These are phyloP conservation scores for Nomada lathburiana DNA, from an alignment of 2,888 invertebrate genomes.

Conservation along the genomic window DNA sequence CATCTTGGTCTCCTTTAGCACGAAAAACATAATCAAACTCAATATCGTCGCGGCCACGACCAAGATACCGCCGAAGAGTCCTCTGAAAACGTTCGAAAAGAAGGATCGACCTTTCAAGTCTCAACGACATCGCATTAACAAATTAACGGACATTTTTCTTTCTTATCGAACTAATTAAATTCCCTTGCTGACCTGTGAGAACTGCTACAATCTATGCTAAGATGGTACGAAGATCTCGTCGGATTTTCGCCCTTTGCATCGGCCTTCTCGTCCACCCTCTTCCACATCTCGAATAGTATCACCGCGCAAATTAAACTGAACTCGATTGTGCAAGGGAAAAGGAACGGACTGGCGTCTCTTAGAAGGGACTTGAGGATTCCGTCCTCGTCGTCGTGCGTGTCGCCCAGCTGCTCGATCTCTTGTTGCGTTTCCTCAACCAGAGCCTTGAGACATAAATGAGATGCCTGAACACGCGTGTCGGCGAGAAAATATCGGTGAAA, in stretches of 20 bases:
- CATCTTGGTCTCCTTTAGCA: constrained; percentile 87
- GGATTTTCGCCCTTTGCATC: constrained; percentile 84
- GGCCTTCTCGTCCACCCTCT: constrained; percentile 89
- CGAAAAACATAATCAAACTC: constrained; percentile 95
- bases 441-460: constrained; percentile 65
- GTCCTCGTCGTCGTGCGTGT: constrained; percentile 79
- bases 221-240: constrained; percentile 77
- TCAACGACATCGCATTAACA: constrained; percentile 47
- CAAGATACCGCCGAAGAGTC: constrained; percentile 90
- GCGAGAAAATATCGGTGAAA: background rate
- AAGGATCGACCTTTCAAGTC: constrained; percentile 21
- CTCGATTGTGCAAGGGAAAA: constrained; percentile 96
- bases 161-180: constrained; percentile 50
- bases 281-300: constrained; percentile 93
- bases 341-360: constrained; percentile 89
- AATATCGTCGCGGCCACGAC: constrained; percentile 93
- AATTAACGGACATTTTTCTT: constrained; percentile 14
- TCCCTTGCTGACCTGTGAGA: constrained; percentile 87
- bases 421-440: constrained; percentile 95
- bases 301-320: constrained; percentile 96
- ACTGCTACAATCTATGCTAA: constrained; percentile 91
- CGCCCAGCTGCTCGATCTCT: constrained; percentile 91
- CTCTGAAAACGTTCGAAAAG: constrained; percentile 81
- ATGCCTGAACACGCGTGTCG: constrained; percentile 11
- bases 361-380: constrained; percentile 87